A percentile compares a stretch with the other conserved stretches of the same genome.
Evolutionary conservation across 2,888 invertebrate genomes (phyloP).

Genomic region (Thelaira solivaga): DNA sequence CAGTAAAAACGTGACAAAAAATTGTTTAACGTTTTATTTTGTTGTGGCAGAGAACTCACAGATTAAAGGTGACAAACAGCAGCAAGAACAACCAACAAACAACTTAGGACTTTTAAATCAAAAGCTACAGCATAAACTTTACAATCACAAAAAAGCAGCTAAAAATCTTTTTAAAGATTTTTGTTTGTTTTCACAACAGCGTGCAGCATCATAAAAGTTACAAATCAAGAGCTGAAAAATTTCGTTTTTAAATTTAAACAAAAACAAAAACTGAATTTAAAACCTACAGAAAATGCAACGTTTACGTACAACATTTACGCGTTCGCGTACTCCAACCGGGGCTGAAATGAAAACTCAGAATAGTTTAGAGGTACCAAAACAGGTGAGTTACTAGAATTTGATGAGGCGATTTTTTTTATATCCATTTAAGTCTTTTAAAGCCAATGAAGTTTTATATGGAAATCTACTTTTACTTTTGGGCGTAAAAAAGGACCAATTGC

Average conservation of each 20-base stretch:
- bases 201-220: neutral
- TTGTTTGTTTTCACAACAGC: neutral
- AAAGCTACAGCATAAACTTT: too few relatives aligned
- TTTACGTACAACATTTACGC: slow-evolving; percentile 90
- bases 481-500: too few relatives aligned
- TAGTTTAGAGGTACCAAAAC: slow-evolving; percentile 93
- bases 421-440: neutral
- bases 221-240: neutral
- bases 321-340: slow-evolving; percentile 91
- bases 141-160: neutral
- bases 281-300: slow-evolving; percentile 72
- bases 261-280: neutral
- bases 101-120: too few relatives aligned
- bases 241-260: neutral
- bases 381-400: slow-evolving; percentile 77
- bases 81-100: neutral
- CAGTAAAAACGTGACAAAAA: slow-evolving; percentile 11
- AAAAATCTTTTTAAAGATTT: too few relatives aligned
- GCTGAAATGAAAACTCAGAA: slow-evolving; percentile 95
- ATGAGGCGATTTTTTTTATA: slow-evolving; percentile 6
- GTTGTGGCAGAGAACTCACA: neutral
- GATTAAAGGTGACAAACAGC: slow-evolving; percentile 5
- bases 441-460: too few relatives aligned
- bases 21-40: neutral
- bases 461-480: too few relatives aligned